Conservation (phyloP, 1,140 invertebrate species). For the Acromyrmex echinatior region DNA sequence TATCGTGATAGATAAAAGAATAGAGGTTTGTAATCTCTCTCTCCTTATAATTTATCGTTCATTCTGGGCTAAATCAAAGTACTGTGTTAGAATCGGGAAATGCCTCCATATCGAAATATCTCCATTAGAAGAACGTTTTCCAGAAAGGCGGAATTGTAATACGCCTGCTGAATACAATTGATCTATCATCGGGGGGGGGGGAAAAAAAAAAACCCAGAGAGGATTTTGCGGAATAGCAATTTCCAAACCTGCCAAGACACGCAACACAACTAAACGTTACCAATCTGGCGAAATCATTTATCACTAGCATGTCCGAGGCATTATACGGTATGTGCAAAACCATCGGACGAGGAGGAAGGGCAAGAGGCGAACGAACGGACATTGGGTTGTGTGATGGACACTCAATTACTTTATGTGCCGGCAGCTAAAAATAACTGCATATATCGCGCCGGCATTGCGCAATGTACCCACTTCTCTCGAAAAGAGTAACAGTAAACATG, state of each 20-base stretch:
- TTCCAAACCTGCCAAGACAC: slow-evolving; percentile 61
- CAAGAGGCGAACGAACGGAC: slow-evolving; percentile 61
- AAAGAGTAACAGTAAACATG: slow-evolving; percentile 49
- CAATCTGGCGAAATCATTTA: slow-evolving; percentile 65
- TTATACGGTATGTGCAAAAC: slow-evolving; percentile 64
- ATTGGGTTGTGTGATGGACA: slow-evolving; percentile 64
- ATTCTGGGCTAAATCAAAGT: background rate
- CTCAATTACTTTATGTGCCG: slow-evolving; percentile 65
- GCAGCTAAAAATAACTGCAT: slow-evolving; percentile 65
- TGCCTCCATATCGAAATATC: slow-evolving; percentile 6
- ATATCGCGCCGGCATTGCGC: slow-evolving; percentile 56
- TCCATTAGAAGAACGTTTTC: slow-evolving; percentile 17
- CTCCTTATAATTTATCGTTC: background rate
- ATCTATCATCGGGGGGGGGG: slow-evolving; percentile 44
- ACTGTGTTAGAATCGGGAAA: background rate
- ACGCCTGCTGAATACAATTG: slow-evolving; percentile 56
- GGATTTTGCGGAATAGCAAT: slow-evolving; percentile 63
- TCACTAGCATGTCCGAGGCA: slow-evolving; percentile 64
- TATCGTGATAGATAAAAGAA: background rate
- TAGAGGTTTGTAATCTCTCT: background rate
- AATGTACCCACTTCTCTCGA: slow-evolving; percentile 48
- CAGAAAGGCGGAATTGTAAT: slow-evolving; percentile 36
- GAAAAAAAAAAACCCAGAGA: slow-evolving; percentile 20
- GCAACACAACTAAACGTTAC: slow-evolving; percentile 63
- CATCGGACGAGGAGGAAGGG: slow-evolving; percentile 53